A percentile compares a stretch with the other conserved stretches of the same genome.
These are phyloP conservation scores for Mechanitis mazaeus DNA, from an alignment of 2,888 invertebrate genomes.

Conservation along the genomic window DNA sequence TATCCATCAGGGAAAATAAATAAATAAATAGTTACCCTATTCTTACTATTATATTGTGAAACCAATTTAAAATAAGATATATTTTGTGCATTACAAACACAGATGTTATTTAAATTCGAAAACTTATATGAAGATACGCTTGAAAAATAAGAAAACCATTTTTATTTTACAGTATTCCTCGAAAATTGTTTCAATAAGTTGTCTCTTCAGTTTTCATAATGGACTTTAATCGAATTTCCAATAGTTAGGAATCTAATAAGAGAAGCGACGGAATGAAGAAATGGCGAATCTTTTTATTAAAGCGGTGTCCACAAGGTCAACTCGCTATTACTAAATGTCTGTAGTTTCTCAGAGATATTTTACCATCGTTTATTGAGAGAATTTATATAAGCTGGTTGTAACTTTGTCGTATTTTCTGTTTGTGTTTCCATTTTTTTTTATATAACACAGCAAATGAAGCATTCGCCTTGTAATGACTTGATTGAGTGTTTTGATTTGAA, in stretches of 20 bases:
- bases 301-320: constrained; percentile 5
- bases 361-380: not conserved
- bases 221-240: not conserved
- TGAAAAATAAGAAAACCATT: too few relatives aligned
- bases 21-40: too few relatives aligned
- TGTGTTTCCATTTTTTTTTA: too few relatives aligned
- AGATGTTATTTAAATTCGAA: not conserved
- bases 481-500: too few relatives aligned
- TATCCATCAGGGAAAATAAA: too few relatives aligned
- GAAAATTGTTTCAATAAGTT: not conserved
- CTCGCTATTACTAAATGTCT: not conserved
- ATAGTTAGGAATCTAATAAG: not conserved
- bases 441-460: too few relatives aligned
- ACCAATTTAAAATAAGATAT: too few relatives aligned
- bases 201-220: not conserved
- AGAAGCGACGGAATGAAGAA: not conserved
- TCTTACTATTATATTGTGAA: too few relatives aligned
- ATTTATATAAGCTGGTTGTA: not conserved
- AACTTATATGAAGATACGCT: too few relatives aligned
- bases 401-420: not conserved
- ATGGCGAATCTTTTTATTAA: not conserved
- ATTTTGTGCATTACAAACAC: not conserved
- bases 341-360: not conserved
- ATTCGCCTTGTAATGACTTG: too few relatives aligned
- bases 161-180: too few relatives aligned